phyloP scores from a whole-genome alignment of 2,888 invertebrate genomes.

The Lasioglossum lativentre region DNA sequence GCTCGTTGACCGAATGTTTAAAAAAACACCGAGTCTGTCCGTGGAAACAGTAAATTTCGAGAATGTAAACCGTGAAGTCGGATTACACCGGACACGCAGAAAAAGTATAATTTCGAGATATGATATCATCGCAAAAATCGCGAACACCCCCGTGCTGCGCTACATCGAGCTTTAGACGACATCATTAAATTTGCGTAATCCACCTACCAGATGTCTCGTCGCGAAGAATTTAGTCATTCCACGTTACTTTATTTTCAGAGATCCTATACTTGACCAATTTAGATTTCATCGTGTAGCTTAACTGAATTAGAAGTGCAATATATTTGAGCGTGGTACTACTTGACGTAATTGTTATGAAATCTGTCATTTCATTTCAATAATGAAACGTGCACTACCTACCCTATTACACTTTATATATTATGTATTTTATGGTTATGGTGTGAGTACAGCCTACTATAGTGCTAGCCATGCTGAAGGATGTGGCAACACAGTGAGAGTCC shows the following conservation, averaged over 20 bases:
- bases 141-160: constrained; percentile 23
- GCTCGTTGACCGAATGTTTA: background rate
- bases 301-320: background rate
- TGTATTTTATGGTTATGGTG: no score
- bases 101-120: constrained; percentile 43
- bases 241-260: constrained; percentile 16
- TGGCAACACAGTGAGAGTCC: no score
- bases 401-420: background rate
- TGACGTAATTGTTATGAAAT: background rate
- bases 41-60: constrained; percentile 6
- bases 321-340: background rate
- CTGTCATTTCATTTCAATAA: background rate
- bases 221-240: background rate
- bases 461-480: no score
- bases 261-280: background rate
- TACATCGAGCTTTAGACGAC: constrained; percentile 37
- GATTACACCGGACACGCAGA: constrained; percentile 4
- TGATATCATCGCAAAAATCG: constrained; percentile 64
- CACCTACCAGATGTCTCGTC: constrained; percentile 33
- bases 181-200: constrained; percentile 56
- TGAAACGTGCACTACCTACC: background rate
- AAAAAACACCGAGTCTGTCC: background rate
- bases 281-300: background rate
- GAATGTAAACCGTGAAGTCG: constrained; percentile 11
- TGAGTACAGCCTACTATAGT: no score